Evolutionary conservation across 2,888 invertebrate genomes (phyloP).

Genomic region (Fabriciana adippe): DNA sequence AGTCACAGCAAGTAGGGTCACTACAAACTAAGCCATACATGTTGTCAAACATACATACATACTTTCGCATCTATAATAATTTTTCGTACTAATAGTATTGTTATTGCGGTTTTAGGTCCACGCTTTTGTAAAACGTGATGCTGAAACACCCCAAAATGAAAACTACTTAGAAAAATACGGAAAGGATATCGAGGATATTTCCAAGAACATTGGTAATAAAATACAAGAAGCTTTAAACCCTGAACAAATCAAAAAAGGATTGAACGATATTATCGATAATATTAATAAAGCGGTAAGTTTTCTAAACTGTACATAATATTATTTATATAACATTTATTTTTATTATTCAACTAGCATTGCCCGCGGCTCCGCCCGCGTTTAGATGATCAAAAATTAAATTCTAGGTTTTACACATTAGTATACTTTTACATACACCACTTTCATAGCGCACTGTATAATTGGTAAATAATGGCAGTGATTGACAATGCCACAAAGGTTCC

Average conservation of each 20-base stretch:
- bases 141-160: slow-evolving; percentile 43
- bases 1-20: too few species aligned
- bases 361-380: too few species aligned
- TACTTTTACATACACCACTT: too few species aligned
- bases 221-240: slow-evolving; percentile 47
- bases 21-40: too few species aligned
- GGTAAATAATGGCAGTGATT: too few species aligned
- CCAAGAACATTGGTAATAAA: slow-evolving; percentile 40
- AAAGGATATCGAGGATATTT: slow-evolving; percentile 43
- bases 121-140: slow-evolving; percentile 67
- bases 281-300: slow-evolving; percentile 49
- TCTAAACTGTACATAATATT: neutral
- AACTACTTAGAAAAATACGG: slow-evolving; percentile 41
- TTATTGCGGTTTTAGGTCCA: slow-evolving; percentile 51
- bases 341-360: neutral
- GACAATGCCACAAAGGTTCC: too few species aligned
- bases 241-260: slow-evolving; percentile 49
- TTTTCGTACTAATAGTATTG: neutral
- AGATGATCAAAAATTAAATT: too few species aligned
- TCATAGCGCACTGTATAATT: too few species aligned
- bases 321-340: neutral
- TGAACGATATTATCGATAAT: slow-evolving; percentile 49
- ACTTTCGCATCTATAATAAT: too few species aligned
- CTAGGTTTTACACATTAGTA: too few species aligned
- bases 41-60: too few species aligned